Percentiles rank a stretch among this genome's conserved stretches.
Evolutionary conservation across 2,888 invertebrate species (phyloP).

Genomic region (Meiosimyza decipiens): DNA sequence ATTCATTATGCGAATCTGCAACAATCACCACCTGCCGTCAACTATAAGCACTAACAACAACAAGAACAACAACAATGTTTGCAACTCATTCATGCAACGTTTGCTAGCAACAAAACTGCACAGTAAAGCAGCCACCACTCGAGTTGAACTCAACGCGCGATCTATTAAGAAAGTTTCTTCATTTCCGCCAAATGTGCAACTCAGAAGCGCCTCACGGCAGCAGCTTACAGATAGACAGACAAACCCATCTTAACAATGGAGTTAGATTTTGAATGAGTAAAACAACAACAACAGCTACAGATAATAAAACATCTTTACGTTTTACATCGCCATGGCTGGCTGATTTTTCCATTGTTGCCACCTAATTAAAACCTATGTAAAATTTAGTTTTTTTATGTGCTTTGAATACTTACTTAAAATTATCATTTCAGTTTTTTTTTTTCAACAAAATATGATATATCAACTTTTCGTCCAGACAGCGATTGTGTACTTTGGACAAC

Average conservation of each 20-base stretch:
- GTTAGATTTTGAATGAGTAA: background rate
- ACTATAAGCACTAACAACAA: background rate
- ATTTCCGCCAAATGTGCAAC: conserved; percentile 16
- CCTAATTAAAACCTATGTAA: background rate
- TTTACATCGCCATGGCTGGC: background rate
- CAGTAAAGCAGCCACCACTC: background rate
- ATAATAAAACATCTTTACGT: background rate
- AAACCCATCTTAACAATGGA: background rate
- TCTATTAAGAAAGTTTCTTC: conserved; percentile 24
- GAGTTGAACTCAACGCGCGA: background rate
- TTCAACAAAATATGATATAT: no score
- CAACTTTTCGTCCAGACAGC: no score
- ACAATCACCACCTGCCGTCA: background rate
- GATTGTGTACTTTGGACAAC: no score
- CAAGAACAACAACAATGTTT: background rate
- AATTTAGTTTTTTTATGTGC: no score
- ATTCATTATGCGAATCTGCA: conserved; percentile 32
- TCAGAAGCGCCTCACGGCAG: background rate
- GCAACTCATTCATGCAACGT: background rate
- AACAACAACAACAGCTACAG: background rate
- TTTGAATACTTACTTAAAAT: no score
- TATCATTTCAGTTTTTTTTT: no score
- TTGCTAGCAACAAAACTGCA: background rate
- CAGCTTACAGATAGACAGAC: background rate
- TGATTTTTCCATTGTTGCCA: background rate